These are phyloP conservation scores for Bilobella aurantiaca DNA, from an alignment of 1,140 invertebrate genomes.

Conservation along the genomic window DNA sequence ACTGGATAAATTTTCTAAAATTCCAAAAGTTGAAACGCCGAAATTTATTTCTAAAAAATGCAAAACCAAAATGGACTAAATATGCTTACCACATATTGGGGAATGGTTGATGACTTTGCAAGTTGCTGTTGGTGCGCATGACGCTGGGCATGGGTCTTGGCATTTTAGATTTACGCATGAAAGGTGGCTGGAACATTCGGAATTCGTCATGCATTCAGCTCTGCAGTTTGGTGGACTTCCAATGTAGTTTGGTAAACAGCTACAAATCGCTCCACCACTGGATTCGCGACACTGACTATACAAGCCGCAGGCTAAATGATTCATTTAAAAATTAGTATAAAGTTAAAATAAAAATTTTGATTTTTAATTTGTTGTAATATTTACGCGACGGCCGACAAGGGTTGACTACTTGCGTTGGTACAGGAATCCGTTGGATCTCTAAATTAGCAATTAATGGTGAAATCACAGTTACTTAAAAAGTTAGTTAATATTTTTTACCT, in stretches of 20 bases:
- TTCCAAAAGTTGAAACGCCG: no score
- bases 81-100: constrained; percentile 48
- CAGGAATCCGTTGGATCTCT: constrained; percentile 44
- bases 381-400: neutral
- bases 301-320: constrained; percentile 41
- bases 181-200: constrained; percentile 59
- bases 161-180: constrained; percentile 64
- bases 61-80: no score
- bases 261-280: constrained; percentile 55
- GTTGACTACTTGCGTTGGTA: neutral
- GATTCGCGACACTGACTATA: constrained; percentile 63
- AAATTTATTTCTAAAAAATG: no score
- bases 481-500: neutral
- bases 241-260: constrained; percentile 45
- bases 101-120: constrained; percentile 31
- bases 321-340: neutral
- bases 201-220: constrained; percentile 44
- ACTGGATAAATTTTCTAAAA: no score
- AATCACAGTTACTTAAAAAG: neutral
- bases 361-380: neutral
- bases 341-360: neutral
- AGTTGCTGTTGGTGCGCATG: constrained; percentile 23
- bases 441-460: constrained; percentile 35
- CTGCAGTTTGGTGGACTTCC: constrained; percentile 33
- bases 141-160: constrained; percentile 61